phyloP scores from a whole-genome alignment of 2,797 vertebrate genomes.

The Melanotaenia boesemani region DNA sequence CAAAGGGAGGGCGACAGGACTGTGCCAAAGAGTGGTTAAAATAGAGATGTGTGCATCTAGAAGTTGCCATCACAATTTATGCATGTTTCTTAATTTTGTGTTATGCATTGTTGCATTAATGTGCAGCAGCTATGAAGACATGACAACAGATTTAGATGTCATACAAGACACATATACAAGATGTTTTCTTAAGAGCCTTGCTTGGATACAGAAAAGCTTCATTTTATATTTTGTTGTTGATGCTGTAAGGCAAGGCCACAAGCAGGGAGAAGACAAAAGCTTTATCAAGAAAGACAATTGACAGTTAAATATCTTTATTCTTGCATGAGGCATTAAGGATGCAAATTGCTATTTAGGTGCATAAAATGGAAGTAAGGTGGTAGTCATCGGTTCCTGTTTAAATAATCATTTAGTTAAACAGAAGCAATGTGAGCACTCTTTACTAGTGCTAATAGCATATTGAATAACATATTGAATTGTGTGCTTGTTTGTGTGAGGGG shows the following conservation, averaged over 20 bases:
- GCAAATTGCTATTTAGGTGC: slow-evolving; percentile 61
- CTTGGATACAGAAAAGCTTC: background rate
- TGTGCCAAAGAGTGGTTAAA: slow-evolving; percentile 49
- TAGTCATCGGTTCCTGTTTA: slow-evolving; percentile 59
- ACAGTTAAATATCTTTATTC: slow-evolving; percentile 72
- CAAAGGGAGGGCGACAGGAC: slow-evolving; percentile 72
- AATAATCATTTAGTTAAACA: slow-evolving; percentile 53
- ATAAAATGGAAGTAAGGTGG: slow-evolving; percentile 15
- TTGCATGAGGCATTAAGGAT: slow-evolving; percentile 46
- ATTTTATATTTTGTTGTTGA: slow-evolving; percentile 27
- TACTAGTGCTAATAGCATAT: slow-evolving; percentile 49
- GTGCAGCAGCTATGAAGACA: slow-evolving; percentile 11
- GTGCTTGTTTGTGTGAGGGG: slow-evolving; percentile 13
- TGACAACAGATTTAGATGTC: slow-evolving; percentile 19
- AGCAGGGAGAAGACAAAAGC: slow-evolving; percentile 46
- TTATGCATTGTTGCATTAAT: slow-evolving; percentile 18
- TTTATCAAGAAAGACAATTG: slow-evolving; percentile 18
- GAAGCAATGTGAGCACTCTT: slow-evolving; percentile 33
- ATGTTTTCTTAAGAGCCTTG: slow-evolving; percentile 10
- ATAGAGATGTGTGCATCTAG: slow-evolving; percentile 69
- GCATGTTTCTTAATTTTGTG: slow-evolving; percentile 27
- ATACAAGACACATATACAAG: slow-evolving; percentile 12
- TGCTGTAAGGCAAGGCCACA: slow-evolving; percentile 38
- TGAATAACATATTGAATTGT: slow-evolving; percentile 13
- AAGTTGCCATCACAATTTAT: slow-evolving; percentile 46